Evolutionary conservation across 92 coral and sea anemone genomes (phyloP), one percentile per base, ranked within the genome.

Genomic region (Montipora capitata): DNA sequence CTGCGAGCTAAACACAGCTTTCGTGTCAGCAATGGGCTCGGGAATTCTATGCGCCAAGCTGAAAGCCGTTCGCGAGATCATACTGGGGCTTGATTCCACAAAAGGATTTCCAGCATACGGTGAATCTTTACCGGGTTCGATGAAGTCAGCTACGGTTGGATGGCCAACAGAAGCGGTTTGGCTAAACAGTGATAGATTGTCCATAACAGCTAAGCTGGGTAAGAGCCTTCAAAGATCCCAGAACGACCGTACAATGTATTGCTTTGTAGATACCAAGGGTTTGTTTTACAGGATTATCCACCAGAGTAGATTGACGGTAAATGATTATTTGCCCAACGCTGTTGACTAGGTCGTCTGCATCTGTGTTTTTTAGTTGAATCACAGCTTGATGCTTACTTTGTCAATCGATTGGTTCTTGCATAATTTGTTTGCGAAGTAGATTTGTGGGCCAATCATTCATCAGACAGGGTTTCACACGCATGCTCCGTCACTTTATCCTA

Each of bases 361-460:
- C 98, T 94, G 98, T 92, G 91, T 86, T 91, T 93, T 95, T 91
- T 81, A 64, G 96, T 88, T 86, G 85, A 70, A 81, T 76, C 98
- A 76, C 98, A 93, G 98, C 98, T 84, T 93, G 98, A 91, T 80
- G 92, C 92, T 92, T 87, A 84, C 89, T 93, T 89, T 87, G 88
- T 93, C 98, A 93, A 88, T 93, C 93, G 88, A 95, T 95, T 93
- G 98, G 96, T 87, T 90, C 91, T 95, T 81, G 92, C 86, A 85
- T 85, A 85, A 93, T 92, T 90, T 95, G 96, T 93, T 93, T 92
- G 93, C 93, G 98, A 92, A 91, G 87, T 96, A 85, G 98, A 58
- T 91, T 78, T 87, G 84, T 89, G 80, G 69, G 77, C 94, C 96
- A 88, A 95, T 95, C 98, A 95, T 93, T 95, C 98, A 95, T 65